Base-by-base conservation (phyloP, 2,888 invertebrate genomes). In the Pseudococcus longispinus region DNA sequence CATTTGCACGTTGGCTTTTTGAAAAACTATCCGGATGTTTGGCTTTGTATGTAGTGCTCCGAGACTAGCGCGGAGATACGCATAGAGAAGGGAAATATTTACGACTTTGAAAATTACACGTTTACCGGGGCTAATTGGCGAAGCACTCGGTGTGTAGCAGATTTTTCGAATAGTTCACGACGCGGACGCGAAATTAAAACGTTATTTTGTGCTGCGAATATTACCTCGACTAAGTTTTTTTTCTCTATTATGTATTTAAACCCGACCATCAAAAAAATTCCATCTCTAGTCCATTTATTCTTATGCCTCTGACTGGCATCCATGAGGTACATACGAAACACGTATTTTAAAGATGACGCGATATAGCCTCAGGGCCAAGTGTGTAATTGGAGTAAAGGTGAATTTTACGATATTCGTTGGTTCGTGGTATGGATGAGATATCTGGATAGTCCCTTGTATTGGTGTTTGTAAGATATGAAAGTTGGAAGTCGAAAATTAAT, bases 111-210 rank as follows among this genome's bases (percentile, higher is more conserved):
- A 42, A 80, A 42, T 77, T 32, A 77, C 42, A 20, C 23, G 32
- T 42, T 60, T 60, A 60, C 11, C 37, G 20, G 15, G 32, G 32
- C 37, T 80, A 80, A 80, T 80, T 80, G 42, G 42, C 77, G 9
- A 23, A 80, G 77, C 42, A 6, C 20, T 42, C 37, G 42, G 74
- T n/a, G 37, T 77, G 77, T 42, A 42, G 37, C 42, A 77, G 77
- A 80, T 80, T 80, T 80, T 20, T 37, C 77, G 77, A 80, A 80
- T 80, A 80, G 77, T 80, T 80, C 11, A 11, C n/a, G 20, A 60
- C 8, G 23, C 1, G 60, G 8, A 20, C 60, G 29, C 74, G 74
- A 74, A 74, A 74, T 74, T 74, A 74, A 70, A 74, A 74, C 74
- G 74, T 74, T 74, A 74, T 74, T 74, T 37, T 32, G 74, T 37